phyloP scores from a whole-genome alignment of 2,797 vertebrate genomes.

The Anas acuta region DNA sequence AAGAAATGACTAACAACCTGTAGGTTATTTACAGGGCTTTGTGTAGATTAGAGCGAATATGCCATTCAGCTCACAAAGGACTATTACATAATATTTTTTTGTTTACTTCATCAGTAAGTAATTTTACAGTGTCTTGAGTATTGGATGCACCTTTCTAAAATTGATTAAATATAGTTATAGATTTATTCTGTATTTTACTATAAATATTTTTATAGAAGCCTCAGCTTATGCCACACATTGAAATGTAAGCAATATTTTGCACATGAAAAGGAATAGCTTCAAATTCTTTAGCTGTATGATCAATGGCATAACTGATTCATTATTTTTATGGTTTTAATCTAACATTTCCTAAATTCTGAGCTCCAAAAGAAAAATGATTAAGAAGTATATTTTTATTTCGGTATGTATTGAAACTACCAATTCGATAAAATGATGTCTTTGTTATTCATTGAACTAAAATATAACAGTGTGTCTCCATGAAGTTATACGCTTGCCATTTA shows the following conservation, averaged over 20 bases:
- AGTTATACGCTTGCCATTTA: not conserved
- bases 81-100: not conserved
- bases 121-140: conserved; percentile 30
- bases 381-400: conserved; percentile 43
- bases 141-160: conserved; percentile 54
- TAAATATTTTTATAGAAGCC: conserved; percentile 69
- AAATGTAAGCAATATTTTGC: conserved; percentile 50
- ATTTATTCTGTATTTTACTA: conserved; percentile 64
- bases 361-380: not conserved
- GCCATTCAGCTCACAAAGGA: not conserved
- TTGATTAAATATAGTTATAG: conserved; percentile 39
- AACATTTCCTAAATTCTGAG: conserved; percentile 24
- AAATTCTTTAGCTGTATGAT: conserved; percentile 47
- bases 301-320: conserved; percentile 31
- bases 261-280: conserved; percentile 36
- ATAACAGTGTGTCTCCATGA: not conserved
- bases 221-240: conserved; percentile 25
- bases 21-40: conserved; percentile 48
- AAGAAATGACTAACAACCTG: conserved; percentile 42
- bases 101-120: conserved; percentile 13
- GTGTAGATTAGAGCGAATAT: not conserved
- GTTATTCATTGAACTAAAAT: conserved; percentile 10
- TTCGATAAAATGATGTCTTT: not conserved
- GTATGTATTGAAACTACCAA: conserved; percentile 2
- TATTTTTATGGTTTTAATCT: conserved; percentile 44